Percentiles rank a stretch among this genome's conserved stretches.
Evolutionary conservation across 2,797 vertebrate genomes (phyloP).

Genomic region (Ptychadena robeensis): DNA sequence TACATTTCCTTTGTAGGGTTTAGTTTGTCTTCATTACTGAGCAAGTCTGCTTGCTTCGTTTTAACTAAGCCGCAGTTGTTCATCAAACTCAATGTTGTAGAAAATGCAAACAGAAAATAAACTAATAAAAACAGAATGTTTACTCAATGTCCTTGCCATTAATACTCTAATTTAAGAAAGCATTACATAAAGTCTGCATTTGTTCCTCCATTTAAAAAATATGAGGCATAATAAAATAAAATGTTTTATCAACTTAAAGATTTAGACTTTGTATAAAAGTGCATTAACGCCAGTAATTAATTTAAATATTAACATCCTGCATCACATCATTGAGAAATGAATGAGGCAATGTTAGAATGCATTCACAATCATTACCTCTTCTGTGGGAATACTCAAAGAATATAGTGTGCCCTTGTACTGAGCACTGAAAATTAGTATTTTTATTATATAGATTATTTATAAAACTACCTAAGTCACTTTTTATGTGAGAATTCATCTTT

Average conservation of each 20-base stretch:
- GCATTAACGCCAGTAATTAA: constrained; percentile 41
- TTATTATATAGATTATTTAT: constrained; percentile 16
- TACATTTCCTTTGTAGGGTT: constrained; percentile 57
- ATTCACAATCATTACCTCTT: constrained; percentile 35
- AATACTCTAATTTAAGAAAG: constrained; percentile 60
- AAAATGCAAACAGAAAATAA: constrained; percentile 58
- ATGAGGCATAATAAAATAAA: constrained; percentile 47
- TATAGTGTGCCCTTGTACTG: constrained; percentile 31
- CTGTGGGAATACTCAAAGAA: constrained; percentile 13
- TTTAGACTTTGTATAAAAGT: constrained; percentile 30
- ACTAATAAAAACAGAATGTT: constrained; percentile 62
- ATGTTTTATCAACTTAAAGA: constrained; percentile 51
- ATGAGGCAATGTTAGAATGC: constrained; percentile 33
- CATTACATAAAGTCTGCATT: constrained; percentile 51
- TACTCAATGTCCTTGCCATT: constrained; percentile 60
- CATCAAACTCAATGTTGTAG: constrained; percentile 62
- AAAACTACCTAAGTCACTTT: neutral
- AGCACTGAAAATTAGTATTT: constrained; percentile 21
- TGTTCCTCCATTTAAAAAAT: constrained; percentile 40
- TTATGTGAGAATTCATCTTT: constrained; percentile 12
- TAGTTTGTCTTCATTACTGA: constrained; percentile 62
- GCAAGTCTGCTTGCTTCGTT: constrained; percentile 55
- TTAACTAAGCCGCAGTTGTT: constrained; percentile 62
- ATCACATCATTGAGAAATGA: constrained; percentile 42
- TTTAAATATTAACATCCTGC: constrained; percentile 37